Evolutionary conservation across 2,888 invertebrate genomes (phyloP), one percentile per base, ranked within the genome.

Genomic region (Hybos culiciformis): DNA sequence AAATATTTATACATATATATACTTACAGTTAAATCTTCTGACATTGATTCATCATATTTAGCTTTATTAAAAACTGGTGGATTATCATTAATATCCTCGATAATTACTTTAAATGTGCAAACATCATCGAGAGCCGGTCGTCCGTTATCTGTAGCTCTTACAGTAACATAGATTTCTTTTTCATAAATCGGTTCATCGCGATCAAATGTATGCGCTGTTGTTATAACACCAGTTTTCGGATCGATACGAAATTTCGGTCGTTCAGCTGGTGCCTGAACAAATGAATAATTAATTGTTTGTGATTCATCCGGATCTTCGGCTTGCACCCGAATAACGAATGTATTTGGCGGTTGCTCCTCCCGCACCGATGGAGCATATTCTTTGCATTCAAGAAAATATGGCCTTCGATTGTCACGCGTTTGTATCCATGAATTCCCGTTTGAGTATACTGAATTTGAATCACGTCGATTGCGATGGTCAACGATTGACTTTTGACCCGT

Each of bases 1-100:
- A 26, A 26, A 15, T 34, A 12, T 31, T 5, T 12, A 11, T 20
- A 20, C 7, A 29, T 29, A 31, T 17, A 19, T 34, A 26, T 37
- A 49, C 62, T 77, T 46, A 76, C 73, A 46, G 72, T 70, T 53
- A 80, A 71, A 66, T 90, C 88, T 71, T 83, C 83, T 42, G 87
- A 83, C 53, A 90, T 83, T 48, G 83, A 82, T 66, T 86, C 85
- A 34, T 66, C 58, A 66, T 71, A 63, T 75, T 80, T 55, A 62
- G 72, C 78, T 70, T 67, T 58, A 58, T 69, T 61, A 52, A 63
- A 61, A 14, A 65, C 62, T 14, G 63, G 63, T 14, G 62, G 70
- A 60, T 94, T 94, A 64, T 97, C 96, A 68, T 97, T 97, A 59
- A 90, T 79, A 67, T 96, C 96, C 57, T 78, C 79, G 50, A 94